Conservation (phyloP, 2,888 invertebrate species). For the Chloroclystis v-ata region DNA sequence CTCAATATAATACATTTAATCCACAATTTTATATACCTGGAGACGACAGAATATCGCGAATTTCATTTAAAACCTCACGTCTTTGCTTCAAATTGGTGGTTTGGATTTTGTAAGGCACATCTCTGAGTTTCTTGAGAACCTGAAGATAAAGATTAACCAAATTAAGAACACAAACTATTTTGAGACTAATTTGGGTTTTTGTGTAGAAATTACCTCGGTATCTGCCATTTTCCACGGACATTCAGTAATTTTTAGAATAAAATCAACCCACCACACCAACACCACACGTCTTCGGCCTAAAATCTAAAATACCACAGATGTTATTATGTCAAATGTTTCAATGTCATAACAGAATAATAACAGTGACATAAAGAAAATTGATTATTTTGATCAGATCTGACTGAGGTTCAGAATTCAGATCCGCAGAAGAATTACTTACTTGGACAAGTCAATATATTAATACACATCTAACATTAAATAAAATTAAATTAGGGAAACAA, state of each 20-base stretch:
- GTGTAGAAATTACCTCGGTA: conserved; percentile 75
- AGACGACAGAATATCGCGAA: conserved; percentile 83
- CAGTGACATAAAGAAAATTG: neutral
- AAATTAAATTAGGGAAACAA: too few species aligned
- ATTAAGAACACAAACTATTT: conserved; percentile 16
- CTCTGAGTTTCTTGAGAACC: conserved; percentile 83
- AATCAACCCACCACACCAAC: conserved; percentile 9
- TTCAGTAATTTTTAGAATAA: conserved; percentile 39
- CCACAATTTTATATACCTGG: conserved; percentile 76
- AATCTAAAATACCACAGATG: conserved; percentile 7
- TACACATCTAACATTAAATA: too few species aligned
- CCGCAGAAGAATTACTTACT: too few species aligned
- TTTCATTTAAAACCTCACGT: conserved; percentile 81
- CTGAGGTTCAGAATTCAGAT: too few species aligned
- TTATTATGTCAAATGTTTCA: neutral
- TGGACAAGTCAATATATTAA: too few species aligned
- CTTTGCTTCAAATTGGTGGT: conserved; percentile 84
- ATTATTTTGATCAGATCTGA: too few species aligned
- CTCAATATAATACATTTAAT: neutral
- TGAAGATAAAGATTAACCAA: conserved; percentile 46
- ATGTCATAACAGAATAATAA: neutral
- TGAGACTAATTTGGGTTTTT: conserved; percentile 4
- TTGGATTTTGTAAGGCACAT: conserved; percentile 85
- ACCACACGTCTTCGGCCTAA: conserved; percentile 16
- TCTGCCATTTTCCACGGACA: conserved; percentile 81